Base-by-base conservation (phyloP, 1,140 invertebrate species). In the Apocrypta bakeri region DNA sequence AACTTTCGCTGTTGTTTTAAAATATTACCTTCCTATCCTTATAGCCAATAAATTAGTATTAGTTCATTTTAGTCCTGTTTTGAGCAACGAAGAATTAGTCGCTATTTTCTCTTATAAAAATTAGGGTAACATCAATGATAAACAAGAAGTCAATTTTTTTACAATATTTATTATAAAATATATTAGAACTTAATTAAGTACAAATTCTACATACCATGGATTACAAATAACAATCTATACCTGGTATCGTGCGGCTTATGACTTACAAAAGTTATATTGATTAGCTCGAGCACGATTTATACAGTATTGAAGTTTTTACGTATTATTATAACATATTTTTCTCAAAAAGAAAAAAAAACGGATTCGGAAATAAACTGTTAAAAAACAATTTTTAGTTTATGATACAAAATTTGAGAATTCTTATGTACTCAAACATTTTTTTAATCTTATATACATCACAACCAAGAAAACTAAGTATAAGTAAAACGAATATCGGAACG, bases 131-230 rank as follows among this genome's bases (percentile, higher is more conserved):
- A 77, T 68, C 29, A 73, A 64, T 31, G 75, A 81, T 31, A 68
- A 72, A 56, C 1, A 74, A 31, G 12, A 14, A 66, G 7, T 25
- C 17, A 69, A 33, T 25, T 85, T 87, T 86, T 81, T 76, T 64
- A 84, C 72, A 87, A 86, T 86, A 78, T 89, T 88, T 89, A 89
- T 89, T 89, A 89, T 89, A 89, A 89, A 89, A 89, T 88, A 89
- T 88, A 88, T 88, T 84, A 87, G 84, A 87, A 79, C 85, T 85
- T 89, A 88, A 61, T 89, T 89, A 89, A 89, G 88, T 89, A 89
- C 88, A 89, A 88, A 89, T 88, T 84, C 82, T 89, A 89, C 85
- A 84, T 87, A 88, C 87, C 85, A 73, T 89, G 87, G 81, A 86
- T 81, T 82, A 87, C 84, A 84, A 74, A 86, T 87, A 72, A 83